These are phyloP conservation scores for Tetramorium simillimum DNA, from an alignment of 1,140 invertebrate genomes.

Conservation along the genomic window DNA sequence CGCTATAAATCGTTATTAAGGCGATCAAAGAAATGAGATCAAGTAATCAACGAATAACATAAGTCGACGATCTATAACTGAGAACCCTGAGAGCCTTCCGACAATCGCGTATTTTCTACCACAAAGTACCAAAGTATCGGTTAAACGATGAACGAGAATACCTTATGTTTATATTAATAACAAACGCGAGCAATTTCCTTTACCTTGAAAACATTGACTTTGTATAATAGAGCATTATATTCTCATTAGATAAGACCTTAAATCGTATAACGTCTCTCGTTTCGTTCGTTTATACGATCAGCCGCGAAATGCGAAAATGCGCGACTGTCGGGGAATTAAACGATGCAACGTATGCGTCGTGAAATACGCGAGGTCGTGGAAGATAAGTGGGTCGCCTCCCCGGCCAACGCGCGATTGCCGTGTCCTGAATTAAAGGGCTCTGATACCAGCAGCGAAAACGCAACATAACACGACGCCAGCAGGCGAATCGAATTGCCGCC, in stretches of 20 bases:
- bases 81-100: background rate
- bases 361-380: conserved; percentile 3
- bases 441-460: background rate
- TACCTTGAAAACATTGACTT: background rate
- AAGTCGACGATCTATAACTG: background rate
- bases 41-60: conserved; percentile 21
- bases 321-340: background rate
- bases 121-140: background rate
- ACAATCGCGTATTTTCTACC: background rate
- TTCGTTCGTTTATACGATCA: background rate
- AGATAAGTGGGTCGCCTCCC: conserved; percentile 4
- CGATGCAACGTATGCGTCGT: conserved; percentile 15
- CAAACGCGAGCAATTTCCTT: background rate
- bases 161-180: background rate
- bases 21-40: background rate
- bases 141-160: background rate
- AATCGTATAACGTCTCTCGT: background rate
- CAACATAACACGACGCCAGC: background rate
- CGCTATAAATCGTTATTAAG: conserved; percentile 11
- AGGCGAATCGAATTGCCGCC: conserved; percentile 13
- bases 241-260: background rate
- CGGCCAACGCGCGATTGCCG: background rate
- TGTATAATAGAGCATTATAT: conserved; percentile 12
- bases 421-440: conserved; percentile 28
- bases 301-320: background rate